These are phyloP conservation scores for Boulengeromyrus knoepffleri DNA, from an alignment of 2,113 vertebrate genomes.

Conservation along the genomic window DNA sequence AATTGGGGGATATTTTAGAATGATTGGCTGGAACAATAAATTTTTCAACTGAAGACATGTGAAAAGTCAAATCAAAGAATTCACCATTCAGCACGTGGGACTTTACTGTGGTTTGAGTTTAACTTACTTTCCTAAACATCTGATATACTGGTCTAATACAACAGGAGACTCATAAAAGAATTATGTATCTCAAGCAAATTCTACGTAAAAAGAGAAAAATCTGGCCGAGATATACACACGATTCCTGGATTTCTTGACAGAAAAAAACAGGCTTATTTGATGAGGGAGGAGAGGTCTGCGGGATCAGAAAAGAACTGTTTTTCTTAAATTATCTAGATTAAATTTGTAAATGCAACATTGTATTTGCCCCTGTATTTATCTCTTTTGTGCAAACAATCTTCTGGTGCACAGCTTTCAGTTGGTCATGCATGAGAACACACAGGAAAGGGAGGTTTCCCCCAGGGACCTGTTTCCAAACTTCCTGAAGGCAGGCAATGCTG, in stretches of 20 bases:
- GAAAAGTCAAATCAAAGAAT: background rate
- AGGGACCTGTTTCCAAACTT: background rate
- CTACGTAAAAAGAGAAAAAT: background rate
- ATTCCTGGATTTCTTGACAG: background rate
- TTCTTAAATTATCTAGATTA: background rate
- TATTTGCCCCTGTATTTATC: background rate
- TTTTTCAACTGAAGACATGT: background rate
- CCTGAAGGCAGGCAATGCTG: background rate
- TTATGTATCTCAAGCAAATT: background rate
- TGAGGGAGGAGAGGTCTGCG: background rate
- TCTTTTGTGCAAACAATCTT: background rate
- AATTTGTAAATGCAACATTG: background rate
- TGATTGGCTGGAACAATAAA: background rate
- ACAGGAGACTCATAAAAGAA: background rate
- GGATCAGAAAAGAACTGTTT: background rate
- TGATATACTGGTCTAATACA: background rate
- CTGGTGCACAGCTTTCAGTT: background rate
- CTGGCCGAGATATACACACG: background rate
- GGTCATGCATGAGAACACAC: background rate
- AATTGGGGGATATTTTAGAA: background rate
- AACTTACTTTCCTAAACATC: slow-evolving; percentile 4
- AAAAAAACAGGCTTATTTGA: background rate
- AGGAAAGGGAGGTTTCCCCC: background rate
- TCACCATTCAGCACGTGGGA: background rate
- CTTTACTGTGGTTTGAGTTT: background rate